These are phyloP conservation scores for Nephrotoma flavescens DNA, from an alignment of 2,888 invertebrate species.

Conservation along the genomic window DNA sequence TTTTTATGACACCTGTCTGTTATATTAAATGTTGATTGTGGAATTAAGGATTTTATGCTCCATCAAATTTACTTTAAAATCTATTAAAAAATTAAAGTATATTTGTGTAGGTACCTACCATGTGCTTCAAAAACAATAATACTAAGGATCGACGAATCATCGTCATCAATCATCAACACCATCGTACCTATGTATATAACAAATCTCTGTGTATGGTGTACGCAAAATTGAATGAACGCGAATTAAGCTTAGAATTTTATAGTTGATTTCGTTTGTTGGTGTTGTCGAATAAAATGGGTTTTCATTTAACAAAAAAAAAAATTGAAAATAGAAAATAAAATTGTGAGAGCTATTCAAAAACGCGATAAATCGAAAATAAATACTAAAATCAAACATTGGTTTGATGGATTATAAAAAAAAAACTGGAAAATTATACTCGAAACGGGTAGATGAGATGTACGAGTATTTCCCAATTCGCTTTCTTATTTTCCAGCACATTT, in stretches of 20 bases:
- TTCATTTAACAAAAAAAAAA: not conserved
- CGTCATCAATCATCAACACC: not conserved
- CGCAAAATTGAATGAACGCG: not conserved
- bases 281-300: not conserved
- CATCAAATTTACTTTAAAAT: constrained; percentile 6
- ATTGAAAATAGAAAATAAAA: not conserved
- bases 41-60: constrained; percentile 5
- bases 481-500: not conserved
- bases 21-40: constrained; percentile 3
- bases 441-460: not conserved
- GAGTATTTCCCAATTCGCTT: not conserved
- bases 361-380: not conserved
- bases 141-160: not conserved
- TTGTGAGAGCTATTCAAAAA: not conserved
- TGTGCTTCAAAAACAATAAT: not conserved
- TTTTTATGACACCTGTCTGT: constrained; percentile 5
- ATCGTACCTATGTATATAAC: not conserved
- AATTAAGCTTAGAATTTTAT: not conserved
- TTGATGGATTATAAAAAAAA: not conserved
- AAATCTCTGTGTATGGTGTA: not conserved
- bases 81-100: not conserved
- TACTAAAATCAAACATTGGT: not conserved
- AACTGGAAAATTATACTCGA: not conserved
- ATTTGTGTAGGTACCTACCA: not conserved
- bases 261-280: not conserved